Base-by-base conservation (phyloP, 2,888 invertebrate genomes). In the Abrostola triplasia region DNA sequence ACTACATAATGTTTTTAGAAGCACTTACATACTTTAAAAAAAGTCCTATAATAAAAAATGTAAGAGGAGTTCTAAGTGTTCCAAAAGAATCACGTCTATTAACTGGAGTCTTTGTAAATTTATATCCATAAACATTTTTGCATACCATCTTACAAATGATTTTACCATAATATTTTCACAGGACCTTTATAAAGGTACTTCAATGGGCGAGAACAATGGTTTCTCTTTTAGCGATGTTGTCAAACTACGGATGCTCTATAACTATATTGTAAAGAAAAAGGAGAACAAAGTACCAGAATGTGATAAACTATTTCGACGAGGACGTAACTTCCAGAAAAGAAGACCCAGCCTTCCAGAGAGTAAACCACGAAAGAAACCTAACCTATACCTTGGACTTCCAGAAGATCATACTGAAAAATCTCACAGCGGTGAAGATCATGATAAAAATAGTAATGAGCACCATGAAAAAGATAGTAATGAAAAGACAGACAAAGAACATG, bases 231-330 rank as follows among this genome's bases (percentile, higher is more conserved):
- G 10, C 6, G 92, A 92, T 57, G 72, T 90, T 36, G 64, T 70
- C 50, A 92, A 92, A 84, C 82, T 92, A 63, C 80, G 80, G 73
- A 87, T 88, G 86, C 73, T 92, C 0, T 92, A 92, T 57, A 88
- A 87, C 52, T 86, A 77, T 13, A 86, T 89, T 8, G 74, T 80
- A 4, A 83, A 69, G 57, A 83, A 84, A 47, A 77, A 74, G 47
- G 41, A 63, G 24, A 61, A 70, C 1, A 77, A 80, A 59, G 65
- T 77, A 8, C 70, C 83, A 11, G 82, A 85, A 55, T 92, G 91
- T 66, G 66, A 83, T 6, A 87, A 87, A 69, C 75, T 92, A 10
- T 91, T 90, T 67, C 60, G 72, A 51, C 83, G 81, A 49, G 84
- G 84, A 4, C 58, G 61, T 4, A 85, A 85, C 36, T 81, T 84